Conservation (phyloP, 2,797 vertebrate species). For the Semaprochilodus insignis region DNA sequence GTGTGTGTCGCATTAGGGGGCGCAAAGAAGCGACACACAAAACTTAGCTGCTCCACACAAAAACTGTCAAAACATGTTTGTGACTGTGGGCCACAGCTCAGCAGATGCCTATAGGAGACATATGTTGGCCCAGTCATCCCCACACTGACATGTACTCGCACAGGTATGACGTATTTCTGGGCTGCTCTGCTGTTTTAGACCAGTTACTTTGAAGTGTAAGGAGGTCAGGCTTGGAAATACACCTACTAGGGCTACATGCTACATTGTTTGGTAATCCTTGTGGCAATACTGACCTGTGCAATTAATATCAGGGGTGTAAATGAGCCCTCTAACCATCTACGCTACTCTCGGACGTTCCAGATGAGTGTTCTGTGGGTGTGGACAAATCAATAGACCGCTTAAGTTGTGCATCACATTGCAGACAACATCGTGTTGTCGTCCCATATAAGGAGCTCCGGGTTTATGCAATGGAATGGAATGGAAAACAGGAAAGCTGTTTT, state of each 20-base stretch:
- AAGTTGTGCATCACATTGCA: no score
- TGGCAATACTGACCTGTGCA: neutral
- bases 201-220: neutral
- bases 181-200: constrained; percentile 6
- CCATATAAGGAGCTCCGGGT: no score
- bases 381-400: neutral
- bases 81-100: constrained; percentile 65
- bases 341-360: neutral
- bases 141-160: constrained; percentile 64
- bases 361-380: neutral
- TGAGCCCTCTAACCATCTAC: neutral
- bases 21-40: constrained; percentile 61
- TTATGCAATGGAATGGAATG: no score
- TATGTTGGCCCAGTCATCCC: constrained; percentile 67
- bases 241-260: neutral
- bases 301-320: neutral
- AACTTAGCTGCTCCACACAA: constrained; percentile 54
- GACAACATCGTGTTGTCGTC: no score
- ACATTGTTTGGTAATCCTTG: neutral
- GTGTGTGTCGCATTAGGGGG: constrained; percentile 30
- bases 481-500: no score
- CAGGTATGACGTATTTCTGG: constrained; percentile 4
- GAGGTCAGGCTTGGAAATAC: neutral
- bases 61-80: constrained; percentile 73
- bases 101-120: constrained; percentile 66